Conservation (phyloP, 2,797 vertebrate species). For the Natrix natrix region DNA sequence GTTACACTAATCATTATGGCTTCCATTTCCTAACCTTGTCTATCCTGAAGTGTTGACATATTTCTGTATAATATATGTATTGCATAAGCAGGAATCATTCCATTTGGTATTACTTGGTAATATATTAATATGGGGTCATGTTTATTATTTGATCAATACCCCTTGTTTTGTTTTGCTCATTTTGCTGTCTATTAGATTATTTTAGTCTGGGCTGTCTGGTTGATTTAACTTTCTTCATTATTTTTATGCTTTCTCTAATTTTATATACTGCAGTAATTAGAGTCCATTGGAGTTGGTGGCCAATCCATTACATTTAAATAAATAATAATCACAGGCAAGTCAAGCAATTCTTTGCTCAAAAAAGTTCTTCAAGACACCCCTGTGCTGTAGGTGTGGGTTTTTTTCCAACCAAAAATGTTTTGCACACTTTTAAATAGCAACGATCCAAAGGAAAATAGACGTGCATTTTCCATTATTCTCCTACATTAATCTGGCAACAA, state of each 20-base stretch:
- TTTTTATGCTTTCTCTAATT: background rate
- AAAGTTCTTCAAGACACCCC: background rate
- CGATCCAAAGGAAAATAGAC: background rate
- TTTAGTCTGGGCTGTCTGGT: background rate
- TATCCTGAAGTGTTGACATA: background rate
- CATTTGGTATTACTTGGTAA: background rate
- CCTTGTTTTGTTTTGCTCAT: background rate
- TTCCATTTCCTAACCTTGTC: background rate
- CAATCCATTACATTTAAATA: background rate
- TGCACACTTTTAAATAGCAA: background rate
- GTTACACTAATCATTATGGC: background rate
- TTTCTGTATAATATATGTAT: background rate
- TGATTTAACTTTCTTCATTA: background rate
- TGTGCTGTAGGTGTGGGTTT: background rate
- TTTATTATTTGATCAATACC: background rate
- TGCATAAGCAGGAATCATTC: background rate
- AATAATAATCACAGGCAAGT: background rate
- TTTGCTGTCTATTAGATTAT: background rate
- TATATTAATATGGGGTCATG: background rate
- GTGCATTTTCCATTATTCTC: background rate
- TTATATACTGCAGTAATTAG: background rate
- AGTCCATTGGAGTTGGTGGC: background rate
- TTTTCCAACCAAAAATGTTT: background rate
- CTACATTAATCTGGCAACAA: background rate
- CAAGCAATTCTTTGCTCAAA: background rate